phyloP scores from a whole-genome alignment of 2,797 vertebrate genomes.

The Urocyon cinereoargenteus region DNA sequence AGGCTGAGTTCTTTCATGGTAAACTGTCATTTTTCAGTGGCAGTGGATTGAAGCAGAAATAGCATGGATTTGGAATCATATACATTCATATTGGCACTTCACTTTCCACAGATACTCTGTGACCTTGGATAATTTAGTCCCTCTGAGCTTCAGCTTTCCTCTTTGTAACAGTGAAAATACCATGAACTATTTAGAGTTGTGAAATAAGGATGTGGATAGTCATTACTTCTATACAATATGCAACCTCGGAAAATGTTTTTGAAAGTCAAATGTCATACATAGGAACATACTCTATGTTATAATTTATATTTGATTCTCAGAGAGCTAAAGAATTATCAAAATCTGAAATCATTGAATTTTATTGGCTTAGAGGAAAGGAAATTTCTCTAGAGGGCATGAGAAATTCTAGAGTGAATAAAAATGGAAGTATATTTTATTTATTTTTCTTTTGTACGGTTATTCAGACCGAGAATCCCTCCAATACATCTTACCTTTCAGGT shows the following conservation, averaged over 20 bases:
- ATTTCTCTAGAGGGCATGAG: background rate
- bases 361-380: slow-evolving; percentile 2
- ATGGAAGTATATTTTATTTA: slow-evolving; percentile 33
- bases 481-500: background rate
- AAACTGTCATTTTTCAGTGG: slow-evolving; percentile 4
- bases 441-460: slow-evolving; percentile 39
- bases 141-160: background rate
- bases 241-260: slow-evolving; percentile 30
- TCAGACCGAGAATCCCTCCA: background rate
- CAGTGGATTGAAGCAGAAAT: background rate
- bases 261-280: slow-evolving; percentile 47
- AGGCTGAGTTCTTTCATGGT: background rate
- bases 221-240: background rate
- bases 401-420: slow-evolving; percentile 36
- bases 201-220: slow-evolving; percentile 15
- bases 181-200: background rate
- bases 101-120: background rate
- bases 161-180: slow-evolving; percentile 46
- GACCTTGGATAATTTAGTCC: background rate
- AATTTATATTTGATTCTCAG: slow-evolving; percentile 62
- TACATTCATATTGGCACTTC: background rate
- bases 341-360: slow-evolving; percentile 7
- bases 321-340: background rate
- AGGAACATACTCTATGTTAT: background rate
- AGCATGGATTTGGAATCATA: background rate